Evolutionary conservation across 2,888 invertebrate genomes (phyloP), one percentile per base, ranked within the genome.

Genomic region (Branchellion lobata): DNA sequence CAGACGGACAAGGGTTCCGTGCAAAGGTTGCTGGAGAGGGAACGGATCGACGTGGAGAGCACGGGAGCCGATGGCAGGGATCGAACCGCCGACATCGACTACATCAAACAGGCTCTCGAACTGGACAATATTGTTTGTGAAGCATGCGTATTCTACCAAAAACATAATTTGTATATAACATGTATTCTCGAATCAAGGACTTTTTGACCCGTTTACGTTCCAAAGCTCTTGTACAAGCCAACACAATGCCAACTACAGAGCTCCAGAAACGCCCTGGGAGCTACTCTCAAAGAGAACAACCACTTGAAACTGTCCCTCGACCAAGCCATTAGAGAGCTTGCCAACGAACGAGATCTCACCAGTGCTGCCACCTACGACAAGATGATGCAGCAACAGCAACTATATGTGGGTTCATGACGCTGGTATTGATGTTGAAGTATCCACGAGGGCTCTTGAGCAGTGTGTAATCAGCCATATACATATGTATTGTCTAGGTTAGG

Each of bases 321-420:
- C 14, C 76, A 80, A 40, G 33, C 68, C 18, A 65, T 53, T 14
- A 24, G 75, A 18, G 71, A 76, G 29, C 51, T 80, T 27, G 29
- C 57, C 0, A 68, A 36, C 27, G 80, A 80, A 40, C 40, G 80
- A 1, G 61, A 68, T 34, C 29, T 76, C 21, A 69, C 75, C 27
- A 76, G 80, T 69, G 27, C 69, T 29, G 34, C 75, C n/a, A 80
- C 77, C 33, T 80, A 80, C 71, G 80, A 80, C 53, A 80, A 80
- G 40, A 75, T 77, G 34, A 47, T 71, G 24, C 69, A 69, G 0
- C 80, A 80, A 24, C 80, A 80, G 33, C 76, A 80, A 75, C 33
- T 80, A 40, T 77, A 77, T 31, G 80, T 80, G 27, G 21, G 47
- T 51, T 21, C n/a, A 36, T n/a, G n/a, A n/a, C n/a, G n/a, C n/a